phyloP scores from a whole-genome alignment of 2,797 vertebrate genomes.

The Echeneis naucrates region DNA sequence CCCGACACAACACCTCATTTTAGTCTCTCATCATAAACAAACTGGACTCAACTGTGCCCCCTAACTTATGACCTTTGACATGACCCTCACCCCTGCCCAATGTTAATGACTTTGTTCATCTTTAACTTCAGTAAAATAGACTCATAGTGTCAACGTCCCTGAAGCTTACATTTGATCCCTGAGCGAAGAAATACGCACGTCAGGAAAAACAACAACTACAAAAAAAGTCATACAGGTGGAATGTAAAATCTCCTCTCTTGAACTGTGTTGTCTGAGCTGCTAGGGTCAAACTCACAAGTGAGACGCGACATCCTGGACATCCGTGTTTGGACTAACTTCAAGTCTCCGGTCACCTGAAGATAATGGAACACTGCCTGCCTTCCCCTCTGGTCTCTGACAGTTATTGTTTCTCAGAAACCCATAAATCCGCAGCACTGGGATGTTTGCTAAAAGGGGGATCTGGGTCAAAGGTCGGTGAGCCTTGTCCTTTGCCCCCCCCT shows the following conservation, averaged over 20 bases:
- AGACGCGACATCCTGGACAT: slow-evolving; percentile 57
- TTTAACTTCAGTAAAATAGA: slow-evolving; percentile 6
- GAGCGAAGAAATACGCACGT: slow-evolving; percentile 5
- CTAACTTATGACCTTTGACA: slow-evolving; percentile 66
- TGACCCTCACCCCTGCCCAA: slow-evolving; percentile 40
- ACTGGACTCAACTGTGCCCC: slow-evolving; percentile 61
- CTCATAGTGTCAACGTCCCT: not conserved
- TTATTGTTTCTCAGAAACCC: slow-evolving; percentile 85
- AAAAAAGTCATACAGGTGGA: slow-evolving; percentile 31
- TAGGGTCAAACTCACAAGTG: slow-evolving; percentile 65
- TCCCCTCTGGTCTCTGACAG: slow-evolving; percentile 66
- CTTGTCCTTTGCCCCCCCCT: slow-evolving; percentile 84
- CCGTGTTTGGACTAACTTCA: slow-evolving; percentile 53
- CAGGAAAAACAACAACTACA: not conserved
- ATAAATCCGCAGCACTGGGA: slow-evolving; percentile 83
- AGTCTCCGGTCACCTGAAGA: slow-evolving; percentile 72
- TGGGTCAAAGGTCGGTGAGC: slow-evolving; percentile 85
- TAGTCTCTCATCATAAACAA: slow-evolving; percentile 53
- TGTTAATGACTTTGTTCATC: slow-evolving; percentile 48
- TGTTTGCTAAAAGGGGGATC: slow-evolving; percentile 86
- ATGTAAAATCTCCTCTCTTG: slow-evolving; percentile 27
- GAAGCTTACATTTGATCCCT: not conserved
- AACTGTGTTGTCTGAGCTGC: slow-evolving; percentile 49
- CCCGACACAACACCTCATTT: slow-evolving; percentile 15
- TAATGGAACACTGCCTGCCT: slow-evolving; percentile 56